Percentiles rank a stretch among this genome's conserved stretches.
These are phyloP conservation scores for Dinocampus coccinellae DNA, from an alignment of 2,888 invertebrate genomes.

Conservation along the genomic window DNA sequence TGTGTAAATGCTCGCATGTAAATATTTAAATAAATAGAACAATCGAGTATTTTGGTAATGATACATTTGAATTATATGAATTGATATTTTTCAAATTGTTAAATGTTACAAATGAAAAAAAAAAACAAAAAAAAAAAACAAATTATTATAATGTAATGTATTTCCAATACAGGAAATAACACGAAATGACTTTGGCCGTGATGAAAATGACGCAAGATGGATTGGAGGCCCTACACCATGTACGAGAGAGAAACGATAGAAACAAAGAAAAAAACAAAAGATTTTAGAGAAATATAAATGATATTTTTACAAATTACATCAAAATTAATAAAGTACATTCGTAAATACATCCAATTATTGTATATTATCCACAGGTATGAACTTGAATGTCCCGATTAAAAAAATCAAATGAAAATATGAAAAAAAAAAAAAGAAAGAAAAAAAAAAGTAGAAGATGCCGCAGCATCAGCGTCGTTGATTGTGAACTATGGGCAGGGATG, in stretches of 20 bases:
- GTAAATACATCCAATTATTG: too few relatives aligned
- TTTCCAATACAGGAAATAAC: slow-evolving; percentile 9
- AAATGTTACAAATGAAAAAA: slow-evolving; percentile 13
- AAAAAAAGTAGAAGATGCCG: slow-evolving; percentile 49
- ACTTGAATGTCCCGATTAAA: not conserved
- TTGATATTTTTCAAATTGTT: too few relatives aligned
- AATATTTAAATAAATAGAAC: too few relatives aligned
- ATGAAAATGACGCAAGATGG: not conserved
- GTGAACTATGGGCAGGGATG: slow-evolving; percentile 68
- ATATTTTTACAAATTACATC: too few relatives aligned
- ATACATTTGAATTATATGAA: too few relatives aligned
- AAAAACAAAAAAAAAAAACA: too few relatives aligned
- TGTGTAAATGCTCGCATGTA: not conserved
- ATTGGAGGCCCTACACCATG: not conserved
- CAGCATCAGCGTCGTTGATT: slow-evolving; percentile 66
- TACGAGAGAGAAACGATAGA: not conserved
- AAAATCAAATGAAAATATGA: not conserved
- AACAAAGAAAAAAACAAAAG: not conserved
- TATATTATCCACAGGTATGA: too few relatives aligned
- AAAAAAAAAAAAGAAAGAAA: slow-evolving; percentile 36
- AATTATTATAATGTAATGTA: not conserved
- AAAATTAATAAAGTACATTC: too few relatives aligned
- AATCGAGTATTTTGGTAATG: not conserved
- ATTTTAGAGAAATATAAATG: too few relatives aligned
- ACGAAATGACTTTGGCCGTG: slow-evolving; percentile 24